Evolutionary conservation across 2,888 invertebrate genomes (phyloP).

Genomic region (Yponomeuta evonymella): DNA sequence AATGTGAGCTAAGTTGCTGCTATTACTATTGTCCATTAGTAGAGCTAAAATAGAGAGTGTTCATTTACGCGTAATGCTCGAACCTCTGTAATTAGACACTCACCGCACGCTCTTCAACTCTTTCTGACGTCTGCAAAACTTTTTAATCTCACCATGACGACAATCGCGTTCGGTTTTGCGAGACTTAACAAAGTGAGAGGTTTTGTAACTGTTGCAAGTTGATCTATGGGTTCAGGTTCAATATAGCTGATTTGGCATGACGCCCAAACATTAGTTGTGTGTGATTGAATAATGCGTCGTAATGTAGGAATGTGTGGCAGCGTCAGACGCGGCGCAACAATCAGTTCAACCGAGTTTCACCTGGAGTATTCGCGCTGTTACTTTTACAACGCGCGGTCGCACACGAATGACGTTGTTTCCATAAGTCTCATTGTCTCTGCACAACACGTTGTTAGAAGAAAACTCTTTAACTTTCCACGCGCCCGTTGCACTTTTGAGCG

Average conservation of each 20-base stretch:
- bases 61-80: background rate
- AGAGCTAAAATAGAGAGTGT: background rate
- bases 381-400: conserved; percentile 73
- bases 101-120: background rate
- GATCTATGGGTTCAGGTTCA: background rate
- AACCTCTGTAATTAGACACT: background rate
- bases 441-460: conserved; percentile 47
- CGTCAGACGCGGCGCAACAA: conserved; percentile 43
- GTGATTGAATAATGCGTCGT: conserved; percentile 41
- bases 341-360: conserved; percentile 73
- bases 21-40: background rate
- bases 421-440: conserved; percentile 62
- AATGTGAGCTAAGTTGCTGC: background rate
- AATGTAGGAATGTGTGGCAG: conserved; percentile 55
- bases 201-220: background rate
- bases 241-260: background rate
- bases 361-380: conserved; percentile 72
- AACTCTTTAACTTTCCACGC: conserved; percentile 65
- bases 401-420: conserved; percentile 73
- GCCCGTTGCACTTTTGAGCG: conserved; percentile 27
- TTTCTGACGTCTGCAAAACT: background rate
- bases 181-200: background rate
- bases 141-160: background rate
- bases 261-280: background rate
- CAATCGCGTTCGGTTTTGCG: background rate